Conservation (phyloP, 64 coral and sea anemone genomes). For the Montipora efflorescens region DNA sequence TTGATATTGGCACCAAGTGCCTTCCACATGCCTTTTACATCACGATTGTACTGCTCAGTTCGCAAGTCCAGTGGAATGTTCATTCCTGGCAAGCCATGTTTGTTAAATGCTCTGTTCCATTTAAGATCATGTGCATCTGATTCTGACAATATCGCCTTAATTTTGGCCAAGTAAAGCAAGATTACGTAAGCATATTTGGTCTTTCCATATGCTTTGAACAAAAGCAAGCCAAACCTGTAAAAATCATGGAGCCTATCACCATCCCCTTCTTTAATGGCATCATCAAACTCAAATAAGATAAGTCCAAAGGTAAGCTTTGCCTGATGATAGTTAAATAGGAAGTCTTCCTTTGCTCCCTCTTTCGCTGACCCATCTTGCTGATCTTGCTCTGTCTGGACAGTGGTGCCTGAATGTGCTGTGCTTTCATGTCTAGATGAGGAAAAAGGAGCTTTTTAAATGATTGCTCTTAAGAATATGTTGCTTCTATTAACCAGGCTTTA, state of each 20-base stretch:
- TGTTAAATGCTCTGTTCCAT: slow-evolving; percentile 56
- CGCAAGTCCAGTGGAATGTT: slow-evolving; percentile 68
- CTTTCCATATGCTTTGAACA: slow-evolving; percentile 20
- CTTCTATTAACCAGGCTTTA: slow-evolving; percentile 17
- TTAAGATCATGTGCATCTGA: neutral
- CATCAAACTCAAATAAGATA: slow-evolving; percentile 47
- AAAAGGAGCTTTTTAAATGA: neutral
- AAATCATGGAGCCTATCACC: slow-evolving; percentile 38
- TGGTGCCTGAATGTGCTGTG: neutral
- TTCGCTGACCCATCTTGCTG: neutral
- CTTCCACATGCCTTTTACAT: slow-evolving; percentile 58
- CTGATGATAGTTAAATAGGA: slow-evolving; percentile 44
- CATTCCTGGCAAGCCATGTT: slow-evolving; percentile 16
- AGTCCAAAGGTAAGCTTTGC: slow-evolving; percentile 43
- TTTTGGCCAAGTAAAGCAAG: slow-evolving; percentile 45
- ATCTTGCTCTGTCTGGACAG: slow-evolving; percentile 16
- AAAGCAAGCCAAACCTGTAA: slow-evolving; percentile 28
- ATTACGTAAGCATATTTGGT: slow-evolving; percentile 34
- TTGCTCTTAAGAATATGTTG: slow-evolving; percentile 19
- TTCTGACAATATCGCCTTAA: slow-evolving; percentile 30
- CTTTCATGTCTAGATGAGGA: slow-evolving; percentile 18
- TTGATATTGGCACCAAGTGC: slow-evolving; percentile 45
- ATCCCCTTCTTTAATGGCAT: slow-evolving; percentile 57
- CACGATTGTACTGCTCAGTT: slow-evolving; percentile 62
- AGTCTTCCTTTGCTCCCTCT: neutral